Evolutionary conservation across 2,888 invertebrate species (phyloP).

Genomic region (Mellilla xanthometata): DNA sequence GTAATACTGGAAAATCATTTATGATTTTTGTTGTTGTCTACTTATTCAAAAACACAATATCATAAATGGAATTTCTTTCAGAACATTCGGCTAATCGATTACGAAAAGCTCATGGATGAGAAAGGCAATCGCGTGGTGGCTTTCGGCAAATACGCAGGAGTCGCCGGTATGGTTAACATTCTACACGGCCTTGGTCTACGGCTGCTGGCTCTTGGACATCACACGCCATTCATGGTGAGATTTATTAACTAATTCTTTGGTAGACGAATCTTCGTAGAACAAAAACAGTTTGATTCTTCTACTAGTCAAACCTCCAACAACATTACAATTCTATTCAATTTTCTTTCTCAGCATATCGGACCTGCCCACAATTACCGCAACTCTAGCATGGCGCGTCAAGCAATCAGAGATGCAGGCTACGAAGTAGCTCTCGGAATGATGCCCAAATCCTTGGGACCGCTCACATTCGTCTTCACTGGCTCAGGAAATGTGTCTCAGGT

Average conservation of each 20-base stretch:
- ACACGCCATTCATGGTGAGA: constrained; percentile 98
- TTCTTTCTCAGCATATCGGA: constrained; percentile 90
- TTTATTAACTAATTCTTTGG: too few relatives aligned
- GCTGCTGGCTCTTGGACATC: constrained; percentile 97
- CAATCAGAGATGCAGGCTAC: constrained; percentile 99
- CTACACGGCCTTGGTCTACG: constrained; percentile 97
- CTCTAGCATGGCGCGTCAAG: constrained; percentile 98
- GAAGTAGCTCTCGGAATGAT: constrained; percentile 97
- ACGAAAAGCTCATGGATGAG: constrained; percentile 96
- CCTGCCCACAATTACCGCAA: constrained; percentile 99
- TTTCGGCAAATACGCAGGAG: constrained; percentile 99
- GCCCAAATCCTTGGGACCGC: constrained; percentile 98
- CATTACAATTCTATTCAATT: too few relatives aligned
- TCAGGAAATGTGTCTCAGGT: constrained; percentile 98
- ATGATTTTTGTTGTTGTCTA: too few relatives aligned
- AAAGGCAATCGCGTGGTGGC: constrained; percentile 96
- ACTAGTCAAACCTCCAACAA: too few relatives aligned
- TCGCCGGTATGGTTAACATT: constrained; percentile 99
- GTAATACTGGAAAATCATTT: too few relatives aligned
- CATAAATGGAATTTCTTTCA: constrained; percentile 43
- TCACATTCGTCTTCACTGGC: constrained; percentile 99
- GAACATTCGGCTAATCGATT: constrained; percentile 98
- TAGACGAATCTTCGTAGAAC: too few relatives aligned
- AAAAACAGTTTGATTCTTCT: too few relatives aligned
- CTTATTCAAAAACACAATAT: too few relatives aligned